Evolutionary conservation across 2,888 invertebrate species (phyloP), one percentile per base, ranked within the genome.

Genomic region (Stenoptilia bipunctidactyla): DNA sequence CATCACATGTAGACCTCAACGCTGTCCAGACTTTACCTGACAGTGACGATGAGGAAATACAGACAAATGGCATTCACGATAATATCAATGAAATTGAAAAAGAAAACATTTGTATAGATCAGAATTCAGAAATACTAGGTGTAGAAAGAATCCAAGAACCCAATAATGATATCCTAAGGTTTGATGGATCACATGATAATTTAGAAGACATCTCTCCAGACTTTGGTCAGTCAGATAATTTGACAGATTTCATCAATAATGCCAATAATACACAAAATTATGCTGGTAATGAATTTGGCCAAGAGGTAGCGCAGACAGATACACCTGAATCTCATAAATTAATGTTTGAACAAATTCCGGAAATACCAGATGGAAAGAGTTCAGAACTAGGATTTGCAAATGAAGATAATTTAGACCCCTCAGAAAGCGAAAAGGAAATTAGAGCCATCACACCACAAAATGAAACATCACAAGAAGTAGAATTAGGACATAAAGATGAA

Each of bases 1-100:
- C 65, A 40, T 68, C 80, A 53, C 76, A 74, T 36, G 85, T 87
- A 35, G 87, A 88, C 61, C 72, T 88, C 15, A 87, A 88, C 58
- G 85, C 87, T 46, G 87, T 88, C 14, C 88, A 87, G 49, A 53
- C 69, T 13, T 55, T 88, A 36, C 88, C 88, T 0, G 82, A 85
- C 48, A 75, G 76, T 49, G 86, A 87, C 41, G 85, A 87, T 48
- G 80, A 83, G 36, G 79, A 75, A 27, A 50, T 65, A 55, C 55
- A 69, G 44, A 39, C 63, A 39, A 79, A 77, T 44, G 79, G 73
- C 15, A 51, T 55, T 44, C 55, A 55, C 52, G 59, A 65, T 42
- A 56, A 50, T 42, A 36, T 37, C 10, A 44, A 39, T 27, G 61
- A 58, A 42, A 50, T 53, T 41, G 71, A 76, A 20, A 79, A 82